Evolutionary conservation across 2,113 vertebrate genomes (phyloP).

Genomic region (Calidris pugnax): DNA sequence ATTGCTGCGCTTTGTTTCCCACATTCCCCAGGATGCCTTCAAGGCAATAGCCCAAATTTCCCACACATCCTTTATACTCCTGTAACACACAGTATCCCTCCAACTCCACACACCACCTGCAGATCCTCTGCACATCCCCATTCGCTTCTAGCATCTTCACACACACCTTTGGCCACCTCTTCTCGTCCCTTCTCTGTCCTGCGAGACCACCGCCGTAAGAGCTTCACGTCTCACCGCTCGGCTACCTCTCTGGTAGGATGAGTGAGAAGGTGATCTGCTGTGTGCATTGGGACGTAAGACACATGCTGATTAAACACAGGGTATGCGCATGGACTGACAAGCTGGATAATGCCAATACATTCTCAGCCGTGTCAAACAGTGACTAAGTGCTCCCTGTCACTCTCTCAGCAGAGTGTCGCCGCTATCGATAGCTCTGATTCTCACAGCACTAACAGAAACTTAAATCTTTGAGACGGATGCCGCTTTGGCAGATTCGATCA

Average conservation of each 20-base stretch:
- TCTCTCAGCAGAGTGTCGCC: neutral
- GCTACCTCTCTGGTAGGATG: neutral
- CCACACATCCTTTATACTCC: neutral
- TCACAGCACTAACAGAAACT: neutral
- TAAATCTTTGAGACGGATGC: fast-evolving
- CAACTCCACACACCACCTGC: neutral
- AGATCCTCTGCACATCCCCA: neutral
- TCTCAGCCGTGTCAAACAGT: fast-evolving
- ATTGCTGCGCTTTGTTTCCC: neutral
- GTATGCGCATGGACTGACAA: neutral
- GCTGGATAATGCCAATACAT: neutral
- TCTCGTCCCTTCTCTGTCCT: neutral
- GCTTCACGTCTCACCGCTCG: neutral
- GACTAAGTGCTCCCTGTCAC: neutral
- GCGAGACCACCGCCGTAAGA: neutral
- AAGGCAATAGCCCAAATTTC: neutral
- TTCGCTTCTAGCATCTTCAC: fast-evolving
- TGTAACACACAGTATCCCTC: neutral
- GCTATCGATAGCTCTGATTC: neutral
- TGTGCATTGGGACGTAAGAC: fast-evolving
- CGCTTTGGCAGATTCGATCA: neutral
- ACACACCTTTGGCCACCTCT: neutral
- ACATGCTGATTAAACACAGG: fast-evolving
- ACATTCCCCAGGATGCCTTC: fast-evolving
- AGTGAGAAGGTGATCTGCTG: neutral